These are phyloP conservation scores for Poecile atricapillus DNA, from an alignment of 2,113 vertebrate genomes.

Conservation along the genomic window DNA sequence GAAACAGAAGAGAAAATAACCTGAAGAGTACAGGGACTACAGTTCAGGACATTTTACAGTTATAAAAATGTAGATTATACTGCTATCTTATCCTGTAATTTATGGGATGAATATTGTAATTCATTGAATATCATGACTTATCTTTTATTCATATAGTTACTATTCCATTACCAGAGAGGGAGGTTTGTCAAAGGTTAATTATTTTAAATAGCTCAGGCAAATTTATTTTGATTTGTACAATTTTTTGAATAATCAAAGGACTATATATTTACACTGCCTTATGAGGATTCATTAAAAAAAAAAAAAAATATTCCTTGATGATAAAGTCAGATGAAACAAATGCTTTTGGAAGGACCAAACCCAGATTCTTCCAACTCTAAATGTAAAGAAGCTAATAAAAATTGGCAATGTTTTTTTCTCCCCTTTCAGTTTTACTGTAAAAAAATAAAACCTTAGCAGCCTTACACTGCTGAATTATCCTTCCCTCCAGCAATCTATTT, in stretches of 20 bases:
- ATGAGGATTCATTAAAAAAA: not conserved
- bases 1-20: constrained; percentile 25
- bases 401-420: not conserved
- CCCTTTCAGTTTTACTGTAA: constrained; percentile 7
- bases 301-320: constrained; percentile 43
- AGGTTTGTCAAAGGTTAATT: constrained; percentile 84
- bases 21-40: not conserved
- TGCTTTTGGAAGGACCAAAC: constrained; percentile 33
- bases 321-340: constrained; percentile 63
- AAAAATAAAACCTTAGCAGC: not conserved
- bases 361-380: constrained; percentile 1
- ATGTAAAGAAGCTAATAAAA: not conserved
- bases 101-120: constrained; percentile 76
- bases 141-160: constrained; percentile 84
- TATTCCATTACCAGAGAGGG: constrained; percentile 75
- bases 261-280: constrained; percentile 70
- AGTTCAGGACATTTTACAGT: constrained; percentile 56
- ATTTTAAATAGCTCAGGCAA: constrained; percentile 80
- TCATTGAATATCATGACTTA: constrained; percentile 78
- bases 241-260: constrained; percentile 73
- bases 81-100: constrained; percentile 72
- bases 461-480: not conserved
- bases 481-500: constrained; percentile 33
- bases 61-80: constrained; percentile 66
- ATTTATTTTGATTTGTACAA: constrained; percentile 82